phyloP scores from a whole-genome alignment of 1,140 invertebrate genomes.

The Temnothorax longispinosus region DNA sequence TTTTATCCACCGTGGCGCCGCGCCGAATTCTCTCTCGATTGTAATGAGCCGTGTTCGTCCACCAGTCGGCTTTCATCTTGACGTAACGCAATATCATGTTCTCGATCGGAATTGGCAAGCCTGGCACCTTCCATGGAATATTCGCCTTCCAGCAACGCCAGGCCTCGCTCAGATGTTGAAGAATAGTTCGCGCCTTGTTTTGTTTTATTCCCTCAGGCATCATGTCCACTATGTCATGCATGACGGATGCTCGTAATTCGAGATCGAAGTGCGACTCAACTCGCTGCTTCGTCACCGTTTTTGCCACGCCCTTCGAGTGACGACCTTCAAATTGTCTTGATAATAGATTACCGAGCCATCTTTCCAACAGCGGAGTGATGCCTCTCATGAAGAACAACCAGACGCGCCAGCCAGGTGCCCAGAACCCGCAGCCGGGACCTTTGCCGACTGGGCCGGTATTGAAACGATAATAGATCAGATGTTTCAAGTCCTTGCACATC shows the following conservation, averaged over 20 bases:
- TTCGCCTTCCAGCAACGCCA: constrained; percentile 99
- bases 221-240: constrained; percentile 99
- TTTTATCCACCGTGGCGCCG: constrained; percentile 99
- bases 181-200: constrained; percentile 99
- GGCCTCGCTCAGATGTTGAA: constrained; percentile 99
- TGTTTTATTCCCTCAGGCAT: constrained; percentile 99
- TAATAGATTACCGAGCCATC: constrained; percentile 99
- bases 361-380: constrained; percentile 98
- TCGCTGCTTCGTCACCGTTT: constrained; percentile 99
- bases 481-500: constrained; percentile 99
- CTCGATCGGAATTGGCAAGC: constrained; percentile 99
- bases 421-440: constrained; percentile 99
- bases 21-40: constrained; percentile 98
- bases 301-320: constrained; percentile 99
- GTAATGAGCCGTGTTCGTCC: constrained; percentile 99
- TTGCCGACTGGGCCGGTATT: constrained; percentile 99
- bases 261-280: constrained; percentile 99
- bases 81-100: constrained; percentile 99
- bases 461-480: constrained; percentile 99
- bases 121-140: constrained; percentile 99
- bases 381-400: constrained; percentile 99
- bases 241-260: constrained; percentile 98
- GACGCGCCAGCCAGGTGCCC: constrained; percentile 99
- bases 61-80: constrained; percentile 99
- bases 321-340: constrained; percentile 99